These are phyloP conservation scores for Zapornia atra DNA, from an alignment of 2,113 vertebrate species.

Conservation along the genomic window DNA sequence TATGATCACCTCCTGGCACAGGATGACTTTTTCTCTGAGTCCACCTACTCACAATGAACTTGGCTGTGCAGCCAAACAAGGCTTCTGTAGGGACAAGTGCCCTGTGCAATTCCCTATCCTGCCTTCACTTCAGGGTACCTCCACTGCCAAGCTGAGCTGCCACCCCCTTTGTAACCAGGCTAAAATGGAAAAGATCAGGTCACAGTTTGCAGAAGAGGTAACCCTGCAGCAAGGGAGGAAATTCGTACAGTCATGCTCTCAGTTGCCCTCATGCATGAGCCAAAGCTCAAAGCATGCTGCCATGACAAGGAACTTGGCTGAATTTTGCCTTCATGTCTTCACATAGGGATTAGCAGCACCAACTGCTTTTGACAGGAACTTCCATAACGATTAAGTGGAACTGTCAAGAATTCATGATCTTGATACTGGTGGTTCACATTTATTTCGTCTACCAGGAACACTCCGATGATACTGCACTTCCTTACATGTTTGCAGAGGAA, in stretches of 20 bases:
- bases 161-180: neutral
- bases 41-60: neutral
- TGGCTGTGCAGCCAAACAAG: neutral
- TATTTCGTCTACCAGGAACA: neutral
- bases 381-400: neutral
- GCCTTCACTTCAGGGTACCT: neutral
- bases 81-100: neutral
- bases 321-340: neutral
- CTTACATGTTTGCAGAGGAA: neutral
- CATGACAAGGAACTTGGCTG: neutral
- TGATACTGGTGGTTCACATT: neutral
- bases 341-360: neutral
- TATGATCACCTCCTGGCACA: fast-evolving
- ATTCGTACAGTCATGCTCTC: fast-evolving
- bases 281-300: neutral
- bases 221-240: neutral
- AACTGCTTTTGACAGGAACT: neutral
- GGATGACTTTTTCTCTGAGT: neutral
- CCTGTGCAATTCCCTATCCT: neutral
- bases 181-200: neutral
- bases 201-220: neutral
- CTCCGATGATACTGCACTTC: neutral
- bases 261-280: fast-evolving
- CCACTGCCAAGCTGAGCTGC: neutral
- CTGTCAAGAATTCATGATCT: neutral